Conservation (phyloP, 1,140 invertebrate genomes). For the Ceratosolen solmsi region DNA sequence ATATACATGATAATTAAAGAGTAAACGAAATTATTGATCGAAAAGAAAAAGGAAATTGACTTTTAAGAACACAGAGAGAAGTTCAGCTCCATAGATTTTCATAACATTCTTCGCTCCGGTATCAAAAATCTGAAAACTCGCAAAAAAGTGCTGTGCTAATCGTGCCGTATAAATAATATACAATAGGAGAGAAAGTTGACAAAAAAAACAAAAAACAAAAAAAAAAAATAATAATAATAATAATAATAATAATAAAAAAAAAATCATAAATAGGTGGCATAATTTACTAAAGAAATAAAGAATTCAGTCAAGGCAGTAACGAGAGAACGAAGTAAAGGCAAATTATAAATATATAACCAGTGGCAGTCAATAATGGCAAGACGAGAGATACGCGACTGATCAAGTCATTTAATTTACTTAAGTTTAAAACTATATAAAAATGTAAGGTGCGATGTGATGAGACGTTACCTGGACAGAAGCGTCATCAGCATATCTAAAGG, state of each 20-base stretch:
- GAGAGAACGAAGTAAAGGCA: constrained; percentile 25
- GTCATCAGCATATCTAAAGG: constrained; percentile 75
- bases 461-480: constrained; percentile 73
- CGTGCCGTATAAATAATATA: constrained; percentile 44
- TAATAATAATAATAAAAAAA: not conserved
- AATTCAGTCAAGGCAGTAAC: constrained; percentile 40
- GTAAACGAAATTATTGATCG: constrained; percentile 4
- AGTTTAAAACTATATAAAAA: constrained; percentile 52
- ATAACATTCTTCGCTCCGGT: constrained; percentile 47
- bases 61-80: constrained; percentile 39
- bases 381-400: constrained; percentile 43
- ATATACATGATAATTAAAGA: constrained; percentile 19
- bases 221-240: not conserved
- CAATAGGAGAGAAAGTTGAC: not conserved
- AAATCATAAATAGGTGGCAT: not conserved
- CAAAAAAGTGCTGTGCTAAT: constrained; percentile 50
- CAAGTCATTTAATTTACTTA: constrained; percentile 45
- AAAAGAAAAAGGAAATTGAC: constrained; percentile 23
- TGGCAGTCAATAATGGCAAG: constrained; percentile 48
- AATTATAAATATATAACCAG: constrained; percentile 36
- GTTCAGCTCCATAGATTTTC: constrained; percentile 49
- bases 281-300: constrained; percentile 7
- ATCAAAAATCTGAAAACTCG: constrained; percentile 51
- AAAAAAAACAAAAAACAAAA: constrained; percentile 26
- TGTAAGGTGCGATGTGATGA: constrained; percentile 72